phyloP scores from a whole-genome alignment of 2,113 vertebrate species.

The Corydoras sp. region DNA sequence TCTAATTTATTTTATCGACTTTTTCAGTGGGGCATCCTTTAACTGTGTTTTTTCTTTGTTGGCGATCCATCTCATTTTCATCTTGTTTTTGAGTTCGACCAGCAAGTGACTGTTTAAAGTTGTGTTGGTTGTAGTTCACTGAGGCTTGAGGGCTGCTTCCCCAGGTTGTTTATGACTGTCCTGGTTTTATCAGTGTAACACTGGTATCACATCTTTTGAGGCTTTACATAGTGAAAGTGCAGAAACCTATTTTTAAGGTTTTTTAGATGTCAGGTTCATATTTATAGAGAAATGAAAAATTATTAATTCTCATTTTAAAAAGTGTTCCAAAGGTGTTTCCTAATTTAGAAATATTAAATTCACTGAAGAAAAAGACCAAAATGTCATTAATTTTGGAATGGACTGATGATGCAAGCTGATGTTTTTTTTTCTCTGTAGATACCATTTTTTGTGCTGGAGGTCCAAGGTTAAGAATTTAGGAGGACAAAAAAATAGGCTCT shows the following conservation, averaged over 20 bases:
- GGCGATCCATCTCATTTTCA: conserved; percentile 3
- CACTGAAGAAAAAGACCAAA: neutral
- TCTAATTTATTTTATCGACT: too few species aligned
- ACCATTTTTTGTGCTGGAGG: conserved; percentile 7
- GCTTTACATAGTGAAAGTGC: conserved; percentile 9
- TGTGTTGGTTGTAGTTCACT: neutral
- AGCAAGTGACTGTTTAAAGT: conserved; percentile 11
- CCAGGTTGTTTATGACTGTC: neutral
- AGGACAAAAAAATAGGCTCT: conserved; percentile 27
- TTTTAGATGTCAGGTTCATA: conserved; percentile 1
- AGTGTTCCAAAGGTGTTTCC: conserved; percentile 1
- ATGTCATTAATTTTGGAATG: conserved; percentile 15
- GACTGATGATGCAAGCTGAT: conserved; percentile 10
- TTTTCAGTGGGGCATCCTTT: neutral
- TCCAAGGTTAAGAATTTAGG: conserved; percentile 2
- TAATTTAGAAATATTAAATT: conserved; percentile 11
- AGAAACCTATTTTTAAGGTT: conserved; percentile 9
- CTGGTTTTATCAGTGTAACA: conserved; percentile 6
- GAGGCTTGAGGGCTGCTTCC: too few species aligned
- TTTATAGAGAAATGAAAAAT: neutral
- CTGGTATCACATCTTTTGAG: neutral
- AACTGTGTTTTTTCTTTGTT: conserved; percentile 2
- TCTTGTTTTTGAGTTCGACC: neutral
- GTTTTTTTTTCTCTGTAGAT: neutral
- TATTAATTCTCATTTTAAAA: neutral